A percentile compares a stretch with the other conserved stretches of the same genome.
Conservation (phyloP, 1,140 invertebrate species). For the Tetramorium simillimum region DNA sequence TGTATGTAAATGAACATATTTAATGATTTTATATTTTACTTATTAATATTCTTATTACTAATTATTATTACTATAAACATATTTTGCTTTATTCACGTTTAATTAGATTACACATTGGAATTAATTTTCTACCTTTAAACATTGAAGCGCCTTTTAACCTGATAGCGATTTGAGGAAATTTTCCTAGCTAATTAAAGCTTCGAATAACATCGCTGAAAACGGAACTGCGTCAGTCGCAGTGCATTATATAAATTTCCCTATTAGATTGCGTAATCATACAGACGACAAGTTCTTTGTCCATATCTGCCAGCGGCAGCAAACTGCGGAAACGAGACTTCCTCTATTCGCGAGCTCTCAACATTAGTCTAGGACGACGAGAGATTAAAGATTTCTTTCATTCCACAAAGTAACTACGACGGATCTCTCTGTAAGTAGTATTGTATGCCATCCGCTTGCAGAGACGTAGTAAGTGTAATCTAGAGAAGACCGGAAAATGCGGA, state of each 20-base stretch:
- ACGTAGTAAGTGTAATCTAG: not conserved
- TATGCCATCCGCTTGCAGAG: not conserved
- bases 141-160: not conserved
- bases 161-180: not conserved
- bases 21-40: not conserved
- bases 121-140: not conserved
- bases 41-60: not conserved
- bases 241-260: slow-evolving; percentile 41
- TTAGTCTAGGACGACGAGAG: slow-evolving; percentile 40
- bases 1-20: not conserved
- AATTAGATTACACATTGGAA: not conserved
- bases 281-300: slow-evolving; percentile 24
- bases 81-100: not conserved
- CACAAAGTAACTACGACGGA: slow-evolving; percentile 33
- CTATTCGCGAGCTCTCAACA: slow-evolving; percentile 5
- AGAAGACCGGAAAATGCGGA: not conserved
- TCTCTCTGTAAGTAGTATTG: slow-evolving; percentile 8
- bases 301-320: slow-evolving; percentile 10
- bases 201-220: not conserved
- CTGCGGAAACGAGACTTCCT: slow-evolving; percentile 66
- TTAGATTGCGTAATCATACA: slow-evolving; percentile 64
- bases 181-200: not conserved
- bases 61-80: not conserved
- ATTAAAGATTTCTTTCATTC: slow-evolving; percentile 71
- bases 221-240: not conserved